These are phyloP conservation scores for Pseudopodoces humilis DNA, from an alignment of 2,113 vertebrate species.

Conservation along the genomic window DNA sequence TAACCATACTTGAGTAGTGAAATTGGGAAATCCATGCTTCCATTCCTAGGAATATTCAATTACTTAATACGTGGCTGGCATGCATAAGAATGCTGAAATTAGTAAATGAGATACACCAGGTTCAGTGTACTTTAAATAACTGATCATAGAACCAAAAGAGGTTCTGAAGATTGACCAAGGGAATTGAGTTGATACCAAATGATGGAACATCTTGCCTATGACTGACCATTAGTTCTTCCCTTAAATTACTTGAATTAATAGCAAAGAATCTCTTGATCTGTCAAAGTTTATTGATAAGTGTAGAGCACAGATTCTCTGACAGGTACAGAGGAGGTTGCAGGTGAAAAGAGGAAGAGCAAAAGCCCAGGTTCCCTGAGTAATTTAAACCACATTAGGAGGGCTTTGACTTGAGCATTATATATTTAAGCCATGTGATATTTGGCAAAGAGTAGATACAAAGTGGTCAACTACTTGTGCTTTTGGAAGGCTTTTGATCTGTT, in stretches of 20 bases:
- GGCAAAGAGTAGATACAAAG: background rate
- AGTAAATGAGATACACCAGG: background rate
- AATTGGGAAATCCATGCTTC: background rate
- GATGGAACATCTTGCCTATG: background rate
- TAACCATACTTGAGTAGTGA: background rate
- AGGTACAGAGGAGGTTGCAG: background rate
- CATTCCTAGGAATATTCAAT: background rate
- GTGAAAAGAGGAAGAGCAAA: background rate
- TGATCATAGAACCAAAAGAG: background rate
- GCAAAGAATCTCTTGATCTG: background rate
- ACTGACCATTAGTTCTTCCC: background rate
- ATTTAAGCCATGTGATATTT: background rate
- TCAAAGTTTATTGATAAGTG: background rate
- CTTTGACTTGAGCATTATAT: background rate
- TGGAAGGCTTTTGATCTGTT: background rate
- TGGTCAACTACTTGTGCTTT: background rate
- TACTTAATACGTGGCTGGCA: background rate
- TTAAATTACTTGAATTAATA: background rate
- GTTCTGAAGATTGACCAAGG: background rate
- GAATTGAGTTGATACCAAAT: background rate
- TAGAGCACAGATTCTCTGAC: background rate
- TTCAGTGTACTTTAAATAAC: background rate
- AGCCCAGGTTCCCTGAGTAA: background rate
- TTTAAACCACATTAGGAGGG: background rate
- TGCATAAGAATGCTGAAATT: background rate